Base-by-base conservation (phyloP, 1,140 invertebrate genomes). In the Laupala kohalensis region DNA sequence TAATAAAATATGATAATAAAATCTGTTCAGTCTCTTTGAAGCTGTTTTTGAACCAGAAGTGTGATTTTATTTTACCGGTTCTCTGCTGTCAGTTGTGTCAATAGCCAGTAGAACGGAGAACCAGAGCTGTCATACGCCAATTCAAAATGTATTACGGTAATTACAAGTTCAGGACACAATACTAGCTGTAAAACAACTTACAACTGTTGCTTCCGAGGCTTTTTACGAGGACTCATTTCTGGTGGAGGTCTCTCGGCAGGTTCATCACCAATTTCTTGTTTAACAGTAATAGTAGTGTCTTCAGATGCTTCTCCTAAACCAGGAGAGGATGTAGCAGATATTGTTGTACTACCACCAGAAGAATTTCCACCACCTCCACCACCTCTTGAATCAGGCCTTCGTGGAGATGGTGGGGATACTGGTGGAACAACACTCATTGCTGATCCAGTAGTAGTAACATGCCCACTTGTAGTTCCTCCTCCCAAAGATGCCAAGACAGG, bases 261-360 rank as follows among this genome's bases (percentile, higher is more conserved):
- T 86, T 86, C 74, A 86, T 87, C 5, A 84, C 76, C 0, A 83
- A 81, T 75, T 81, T 83, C 81, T 72, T 66, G 64, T 79, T 69
- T 81, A 78, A 67, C 78, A 77, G 26, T 79, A 79, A 68, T 81
- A 77, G 74, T 80, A 76, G 72, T 63, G 25, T 78, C 27, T 73
- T 75, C 64, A 73, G 75, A 83, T 78, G 72, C 80, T 80, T 91
- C 90, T 53, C 88, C 87, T 27, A 87, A 81, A 5, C 85, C 88
- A 2, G 89, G 89, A 37, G 89, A 90, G 0, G 89, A 90, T n/a
- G 89, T 90, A 0, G 90, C 90, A 2, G 89, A 91, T 2, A 91
- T 87, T 0, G 90, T 92, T 0, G 90, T 90, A 0, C 89, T 91
- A n/a, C 90, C 90, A 66, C 64, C 72, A n/a, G 77, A 78, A 25